These are phyloP conservation scores for Halictus quadricinctus DNA, from an alignment of 2,888 invertebrate species.

Conservation along the genomic window DNA sequence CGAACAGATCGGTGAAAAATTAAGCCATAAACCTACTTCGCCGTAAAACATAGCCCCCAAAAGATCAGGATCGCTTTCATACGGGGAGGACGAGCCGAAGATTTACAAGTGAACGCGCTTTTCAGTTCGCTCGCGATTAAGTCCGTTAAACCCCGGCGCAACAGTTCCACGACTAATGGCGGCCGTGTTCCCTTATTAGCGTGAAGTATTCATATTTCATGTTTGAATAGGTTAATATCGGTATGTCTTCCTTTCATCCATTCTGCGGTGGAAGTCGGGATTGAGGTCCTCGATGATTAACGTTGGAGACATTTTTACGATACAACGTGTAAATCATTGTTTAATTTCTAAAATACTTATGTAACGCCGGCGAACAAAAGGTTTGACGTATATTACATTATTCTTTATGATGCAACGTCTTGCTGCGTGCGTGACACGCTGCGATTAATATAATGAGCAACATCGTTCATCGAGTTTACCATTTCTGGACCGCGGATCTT, in stretches of 20 bases:
- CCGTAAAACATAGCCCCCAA: neutral
- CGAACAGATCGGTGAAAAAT: slow-evolving; percentile 30
- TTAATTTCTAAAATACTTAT: neutral
- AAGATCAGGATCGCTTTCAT: slow-evolving; percentile 2
- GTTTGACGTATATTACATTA: neutral
- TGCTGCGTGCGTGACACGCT: neutral
- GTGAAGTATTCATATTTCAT: slow-evolving; percentile 23
- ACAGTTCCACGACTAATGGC: slow-evolving; percentile 11
- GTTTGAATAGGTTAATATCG: slow-evolving; percentile 8
- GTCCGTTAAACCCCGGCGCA: slow-evolving; percentile 13
- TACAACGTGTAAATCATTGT: neutral
- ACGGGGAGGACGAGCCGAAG: slow-evolving; percentile 1
- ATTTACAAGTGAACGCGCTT: slow-evolving; percentile 23
- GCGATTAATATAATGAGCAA: neutral
- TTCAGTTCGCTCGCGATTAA: slow-evolving; percentile 14
- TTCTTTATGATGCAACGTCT: neutral
- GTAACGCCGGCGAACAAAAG: neutral
- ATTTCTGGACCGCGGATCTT: neutral
- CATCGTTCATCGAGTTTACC: neutral
- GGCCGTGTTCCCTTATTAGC: slow-evolving; percentile 14
- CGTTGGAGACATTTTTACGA: slow-evolving; percentile 5
- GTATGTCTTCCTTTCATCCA: slow-evolving; percentile 1
- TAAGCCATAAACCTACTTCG: neutral
- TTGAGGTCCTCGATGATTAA: slow-evolving; percentile 7
- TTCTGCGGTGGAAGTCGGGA: neutral